phyloP scores from a whole-genome alignment of 2,797 vertebrate species.

The Furcifer pardalis region DNA sequence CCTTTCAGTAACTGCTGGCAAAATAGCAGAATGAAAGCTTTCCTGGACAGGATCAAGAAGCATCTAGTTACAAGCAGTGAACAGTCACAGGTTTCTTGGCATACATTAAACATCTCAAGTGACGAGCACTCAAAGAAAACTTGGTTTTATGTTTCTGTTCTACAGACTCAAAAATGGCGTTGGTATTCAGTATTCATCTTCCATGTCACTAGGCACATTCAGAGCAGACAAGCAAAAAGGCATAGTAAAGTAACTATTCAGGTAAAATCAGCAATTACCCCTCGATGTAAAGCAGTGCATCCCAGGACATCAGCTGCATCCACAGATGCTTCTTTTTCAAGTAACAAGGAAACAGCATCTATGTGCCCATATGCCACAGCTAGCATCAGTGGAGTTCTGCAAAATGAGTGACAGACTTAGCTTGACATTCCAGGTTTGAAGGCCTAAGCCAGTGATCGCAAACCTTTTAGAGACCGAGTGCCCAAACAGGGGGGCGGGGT shows the following conservation, averaged over 20 bases:
- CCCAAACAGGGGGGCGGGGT: too few relatives aligned
- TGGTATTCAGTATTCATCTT: neutral
- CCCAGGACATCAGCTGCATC: slow-evolving; percentile 86
- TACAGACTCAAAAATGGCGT: neutral
- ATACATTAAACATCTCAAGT: neutral
- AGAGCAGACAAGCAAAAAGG: neutral
- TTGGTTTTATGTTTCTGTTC: neutral
- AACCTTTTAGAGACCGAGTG: too few relatives aligned
- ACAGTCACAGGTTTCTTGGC: neutral
- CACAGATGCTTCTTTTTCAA: slow-evolving; percentile 92
- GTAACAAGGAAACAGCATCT: slow-evolving; percentile 91
- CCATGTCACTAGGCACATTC: neutral
- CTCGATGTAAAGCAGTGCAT: slow-evolving; percentile 93
- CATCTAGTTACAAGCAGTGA: neutral
- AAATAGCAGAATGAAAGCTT: neutral
- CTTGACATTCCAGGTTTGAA: neutral
- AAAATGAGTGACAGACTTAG: slow-evolving; percentile 37
- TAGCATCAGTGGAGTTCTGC: slow-evolving; percentile 94
- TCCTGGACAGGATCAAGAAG: neutral
- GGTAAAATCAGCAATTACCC: slow-evolving; percentile 77
- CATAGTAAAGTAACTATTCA: slow-evolving; percentile 16
- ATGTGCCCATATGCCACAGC: slow-evolving; percentile 93
- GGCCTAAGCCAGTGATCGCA: too few relatives aligned
- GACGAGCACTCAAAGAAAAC: neutral
- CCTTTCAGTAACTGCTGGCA: neutral